Evolutionary conservation across 2,888 invertebrate genomes (phyloP), one percentile per base, ranked within the genome.

Genomic region (Cerastoderma edule): DNA sequence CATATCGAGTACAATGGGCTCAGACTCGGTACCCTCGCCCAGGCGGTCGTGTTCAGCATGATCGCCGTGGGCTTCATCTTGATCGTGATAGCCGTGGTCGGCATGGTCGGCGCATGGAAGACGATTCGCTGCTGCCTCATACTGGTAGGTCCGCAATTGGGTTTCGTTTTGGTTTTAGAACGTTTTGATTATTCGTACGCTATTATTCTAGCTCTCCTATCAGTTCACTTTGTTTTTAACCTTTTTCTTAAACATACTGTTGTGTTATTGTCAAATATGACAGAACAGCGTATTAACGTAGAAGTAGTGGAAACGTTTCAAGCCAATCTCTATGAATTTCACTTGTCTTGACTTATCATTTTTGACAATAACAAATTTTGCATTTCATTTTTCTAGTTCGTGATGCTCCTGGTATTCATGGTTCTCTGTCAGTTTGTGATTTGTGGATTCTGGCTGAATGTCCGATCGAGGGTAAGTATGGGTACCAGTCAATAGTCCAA

Each of bases 61-160:
- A 82, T 84, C 13, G 63, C 57, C 28, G 54, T 72, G 10, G 84
- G 84, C 2, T 69, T 57, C 2, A 19, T 78, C 16, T 33, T 80
- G 0, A 32, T 82, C 16, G 24, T 78, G 27, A 72, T 80, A 10
- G 73, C 80, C n/a, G 63, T 82, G 16, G 35, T 84, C 3, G 84
- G 84, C 6, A 68, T 81, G 56, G 67, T 73, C 48, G 84, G 75
- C 0, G 80, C 80, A 4, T 74, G 73, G 67, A 71, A 72, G 13
- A 53, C 50, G 16, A 68, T 72, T 24, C 68, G 65, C 10, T 65
- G 64, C 2, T 80, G 78, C 66, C 70, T 84, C 1, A 73, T 74
- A 48, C 32, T 73, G 60, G 80, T 81, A 81, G 72, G 72, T 78
- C n/a, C n/a, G n/a, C n/a, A n/a, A n/a, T n/a, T n/a, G n/a, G n/a